phyloP scores from a whole-genome alignment of 2,797 vertebrate genomes.

The Tokudaia tokunoshimensis region DNA sequence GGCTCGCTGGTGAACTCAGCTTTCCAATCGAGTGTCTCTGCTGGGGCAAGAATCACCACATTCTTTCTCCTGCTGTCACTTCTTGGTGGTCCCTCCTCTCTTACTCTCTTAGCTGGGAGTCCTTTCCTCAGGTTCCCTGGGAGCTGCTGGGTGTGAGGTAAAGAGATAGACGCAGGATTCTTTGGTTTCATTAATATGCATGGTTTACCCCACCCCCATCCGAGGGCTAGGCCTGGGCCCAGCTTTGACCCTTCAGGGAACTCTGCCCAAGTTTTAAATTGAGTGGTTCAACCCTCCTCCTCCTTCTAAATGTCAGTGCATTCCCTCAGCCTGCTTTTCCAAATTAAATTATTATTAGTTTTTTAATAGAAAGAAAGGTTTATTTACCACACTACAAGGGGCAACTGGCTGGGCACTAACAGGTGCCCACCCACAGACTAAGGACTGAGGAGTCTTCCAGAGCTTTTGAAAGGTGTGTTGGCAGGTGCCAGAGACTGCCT shows the following conservation, averaged over 20 bases:
- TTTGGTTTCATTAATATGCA: not conserved
- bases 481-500: not conserved
- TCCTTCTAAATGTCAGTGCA: not conserved
- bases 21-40: not conserved
- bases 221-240: not conserved
- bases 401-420: not conserved
- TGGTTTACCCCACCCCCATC: not conserved
- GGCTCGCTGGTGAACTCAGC: constrained; percentile 18
- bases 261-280: not conserved
- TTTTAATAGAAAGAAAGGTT: not conserved
- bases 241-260: constrained; percentile 2
- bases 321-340: not conserved
- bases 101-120: not conserved
- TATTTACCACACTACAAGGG: not conserved
- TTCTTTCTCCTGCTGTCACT: not conserved
- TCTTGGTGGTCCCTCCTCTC: not conserved
- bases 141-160: not conserved
- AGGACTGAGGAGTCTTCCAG: not conserved
- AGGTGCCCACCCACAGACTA: not conserved
- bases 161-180: not conserved
- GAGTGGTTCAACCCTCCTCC: not conserved
- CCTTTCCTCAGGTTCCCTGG: not conserved
- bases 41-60: not conserved
- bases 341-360: not conserved
- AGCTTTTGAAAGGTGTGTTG: constrained; percentile 51